Evolutionary conservation across 2,797 vertebrate species (phyloP), one percentile per base, ranked within the genome.

Genomic region (Spinibarbus caldwelli): DNA sequence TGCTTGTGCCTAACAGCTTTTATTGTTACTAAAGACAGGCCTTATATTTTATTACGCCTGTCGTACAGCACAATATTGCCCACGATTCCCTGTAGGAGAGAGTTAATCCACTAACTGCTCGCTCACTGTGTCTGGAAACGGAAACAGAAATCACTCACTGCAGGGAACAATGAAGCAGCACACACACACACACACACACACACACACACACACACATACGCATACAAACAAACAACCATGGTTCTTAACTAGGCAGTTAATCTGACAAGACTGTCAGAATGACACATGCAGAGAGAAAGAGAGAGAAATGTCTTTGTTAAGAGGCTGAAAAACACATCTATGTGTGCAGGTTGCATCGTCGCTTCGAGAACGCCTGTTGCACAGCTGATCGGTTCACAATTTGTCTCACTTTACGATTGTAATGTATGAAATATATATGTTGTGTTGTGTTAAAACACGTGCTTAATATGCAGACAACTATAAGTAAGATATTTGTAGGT

Each of bases 191-290:
- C n/a, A n/a, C n/a, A n/a, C n/a, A n/a, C n/a, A n/a, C n/a, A 2
- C 0, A 31, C 14, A 76, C 73, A 64, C 6, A 52, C 54, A 29
- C 23, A 11, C 68, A 21, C 45, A 41, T 29, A 36, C 47, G n/a
- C 38, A 34, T 41, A 52, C 62, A 76, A 66, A 54, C 83, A 73
- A 68, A 78, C 71, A 82, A 54, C 64, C 2, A 26, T 14, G 31
- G 70, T 38, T 86, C 66, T 80, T 83, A 87, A 83, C 78, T 85
- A 82, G 78, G 85, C 54, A 76, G 80, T 86, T 85, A 85, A 87
- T 86, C 83, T 78, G 83, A 86, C 70, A 64, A 71, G 72, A 66
- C 75, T 88, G 87, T 86, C 84, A 86, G 80, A 78, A 64, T 83
- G 84, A 83, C 84, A 83, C 62, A 77, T 77, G 64, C 79, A 19